phyloP scores from a whole-genome alignment of 2,797 vertebrate species.

The Argyrosomus regius region DNA sequence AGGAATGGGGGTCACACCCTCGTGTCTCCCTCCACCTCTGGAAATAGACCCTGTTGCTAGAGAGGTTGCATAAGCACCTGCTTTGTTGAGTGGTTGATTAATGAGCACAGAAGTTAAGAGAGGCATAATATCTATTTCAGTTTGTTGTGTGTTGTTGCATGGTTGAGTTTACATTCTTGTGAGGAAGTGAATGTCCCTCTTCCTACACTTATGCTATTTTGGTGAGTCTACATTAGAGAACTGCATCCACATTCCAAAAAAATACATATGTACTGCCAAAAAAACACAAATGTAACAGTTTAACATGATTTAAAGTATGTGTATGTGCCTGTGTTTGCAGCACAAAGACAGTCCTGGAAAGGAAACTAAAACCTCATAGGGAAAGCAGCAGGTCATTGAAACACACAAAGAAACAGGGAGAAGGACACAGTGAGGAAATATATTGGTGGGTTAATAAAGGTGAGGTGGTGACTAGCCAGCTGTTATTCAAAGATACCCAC shows the following conservation, averaged over 20 bases:
- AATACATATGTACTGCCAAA: not conserved
- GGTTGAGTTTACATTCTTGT: conserved; percentile 25
- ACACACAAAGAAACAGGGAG: not conserved
- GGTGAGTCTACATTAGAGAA: not conserved
- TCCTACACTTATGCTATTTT: not conserved
- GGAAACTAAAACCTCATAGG: not conserved
- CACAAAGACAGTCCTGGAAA: not conserved
- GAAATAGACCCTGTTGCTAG: conserved; percentile 74
- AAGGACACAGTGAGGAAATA: not conserved
- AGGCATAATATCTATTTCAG: conserved; percentile 41
- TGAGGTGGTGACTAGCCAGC: conserved; percentile 45
- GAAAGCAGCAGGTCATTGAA: not conserved
- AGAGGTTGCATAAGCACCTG: conserved; percentile 62
- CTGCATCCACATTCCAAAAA: not conserved
- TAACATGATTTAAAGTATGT: not conserved
- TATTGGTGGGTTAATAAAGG: conserved; percentile 23
- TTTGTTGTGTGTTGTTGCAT: conserved; percentile 15
- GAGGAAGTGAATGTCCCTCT: not conserved
- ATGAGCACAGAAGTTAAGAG: conserved; percentile 50
- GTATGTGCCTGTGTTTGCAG: not conserved
- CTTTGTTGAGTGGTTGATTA: conserved; percentile 66
- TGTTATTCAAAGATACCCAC: conserved; percentile 38
- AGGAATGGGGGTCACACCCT: conserved; percentile 42
- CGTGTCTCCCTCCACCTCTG: conserved; percentile 66
- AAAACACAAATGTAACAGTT: not conserved